These are phyloP conservation scores for Heliocidaris tuberculata DNA, from an alignment of 35 echinoderm and acorn worm species.

Conservation along the genomic window DNA sequence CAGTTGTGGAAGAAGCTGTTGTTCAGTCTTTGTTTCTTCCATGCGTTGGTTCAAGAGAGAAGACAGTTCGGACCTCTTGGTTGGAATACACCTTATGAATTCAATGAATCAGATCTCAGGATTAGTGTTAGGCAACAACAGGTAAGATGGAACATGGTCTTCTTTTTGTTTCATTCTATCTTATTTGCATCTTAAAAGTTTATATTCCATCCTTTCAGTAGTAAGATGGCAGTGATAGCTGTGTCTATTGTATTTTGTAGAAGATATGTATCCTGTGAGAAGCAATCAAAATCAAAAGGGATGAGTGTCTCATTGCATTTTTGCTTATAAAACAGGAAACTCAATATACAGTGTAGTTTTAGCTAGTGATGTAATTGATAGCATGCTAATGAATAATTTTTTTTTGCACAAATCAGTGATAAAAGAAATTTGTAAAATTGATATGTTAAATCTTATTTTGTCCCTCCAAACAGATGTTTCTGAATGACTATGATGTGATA, in stretches of 20 bases:
- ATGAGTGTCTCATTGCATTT: too few relatives aligned
- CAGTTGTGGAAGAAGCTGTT: constrained; percentile 94
- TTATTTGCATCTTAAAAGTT: not conserved
- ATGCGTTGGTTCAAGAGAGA: constrained; percentile 96
- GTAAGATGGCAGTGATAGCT: too few relatives aligned
- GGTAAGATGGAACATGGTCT: constrained; percentile 48
- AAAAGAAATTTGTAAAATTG: too few relatives aligned
- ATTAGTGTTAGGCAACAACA: constrained; percentile 98
- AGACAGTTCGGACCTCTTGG: constrained; percentile 95
- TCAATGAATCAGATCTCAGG: constrained; percentile 97
- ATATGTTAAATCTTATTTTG: not conserved
- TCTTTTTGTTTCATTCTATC: not conserved
- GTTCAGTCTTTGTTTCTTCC: constrained; percentile 97
- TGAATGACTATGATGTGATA: constrained; percentile 94
- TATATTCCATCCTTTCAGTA: too few relatives aligned
- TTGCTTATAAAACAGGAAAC: too few relatives aligned
- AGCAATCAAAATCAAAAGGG: too few relatives aligned
- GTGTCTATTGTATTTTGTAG: too few relatives aligned
- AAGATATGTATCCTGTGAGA: too few relatives aligned
- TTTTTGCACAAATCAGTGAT: too few relatives aligned
- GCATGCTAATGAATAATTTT: too few relatives aligned
- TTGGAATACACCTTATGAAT: constrained; percentile 98
- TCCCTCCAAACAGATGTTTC: constrained; percentile 74
- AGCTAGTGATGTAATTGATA: too few relatives aligned
- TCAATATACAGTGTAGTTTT: too few relatives aligned